These are phyloP conservation scores for Podocnemis expansa DNA, from an alignment of 2,113 vertebrate species.

Conservation along the genomic window DNA sequence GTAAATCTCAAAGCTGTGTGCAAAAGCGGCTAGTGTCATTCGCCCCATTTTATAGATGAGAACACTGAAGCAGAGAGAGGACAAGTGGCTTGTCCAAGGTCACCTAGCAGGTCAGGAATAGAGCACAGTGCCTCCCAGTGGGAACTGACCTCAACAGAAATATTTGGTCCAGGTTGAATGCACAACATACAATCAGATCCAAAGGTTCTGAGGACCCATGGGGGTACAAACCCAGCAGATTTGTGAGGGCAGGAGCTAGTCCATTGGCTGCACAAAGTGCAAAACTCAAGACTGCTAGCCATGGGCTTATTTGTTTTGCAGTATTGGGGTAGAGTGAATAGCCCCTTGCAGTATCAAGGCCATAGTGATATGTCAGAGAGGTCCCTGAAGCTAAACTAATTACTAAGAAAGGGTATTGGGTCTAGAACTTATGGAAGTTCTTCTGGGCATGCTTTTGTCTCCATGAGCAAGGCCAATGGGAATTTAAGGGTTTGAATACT, in stretches of 20 bases:
- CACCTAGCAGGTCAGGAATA: background rate
- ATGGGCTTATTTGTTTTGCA: background rate
- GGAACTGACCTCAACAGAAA: background rate
- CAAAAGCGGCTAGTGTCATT: background rate
- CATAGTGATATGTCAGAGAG: background rate
- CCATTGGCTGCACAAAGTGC: background rate
- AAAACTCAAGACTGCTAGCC: background rate
- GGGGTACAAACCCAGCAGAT: background rate
- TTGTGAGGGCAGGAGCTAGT: background rate
- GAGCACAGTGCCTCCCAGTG: background rate
- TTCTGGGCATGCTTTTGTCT: background rate
- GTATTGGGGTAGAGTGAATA: too few species aligned
- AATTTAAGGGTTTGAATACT: background rate
- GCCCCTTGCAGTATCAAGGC: background rate
- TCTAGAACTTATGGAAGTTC: background rate
- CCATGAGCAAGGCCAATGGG: background rate
- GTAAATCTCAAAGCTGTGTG: background rate
- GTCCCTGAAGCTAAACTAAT: background rate
- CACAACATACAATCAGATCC: accelerated
- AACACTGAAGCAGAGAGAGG: background rate
- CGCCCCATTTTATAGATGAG: background rate
- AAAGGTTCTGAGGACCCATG: background rate
- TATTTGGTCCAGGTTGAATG: background rate
- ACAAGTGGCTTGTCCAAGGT: background rate
- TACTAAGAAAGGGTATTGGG: background rate